Base-by-base conservation (phyloP, 2,888 invertebrate species). In the Acleris holmiana region DNA sequence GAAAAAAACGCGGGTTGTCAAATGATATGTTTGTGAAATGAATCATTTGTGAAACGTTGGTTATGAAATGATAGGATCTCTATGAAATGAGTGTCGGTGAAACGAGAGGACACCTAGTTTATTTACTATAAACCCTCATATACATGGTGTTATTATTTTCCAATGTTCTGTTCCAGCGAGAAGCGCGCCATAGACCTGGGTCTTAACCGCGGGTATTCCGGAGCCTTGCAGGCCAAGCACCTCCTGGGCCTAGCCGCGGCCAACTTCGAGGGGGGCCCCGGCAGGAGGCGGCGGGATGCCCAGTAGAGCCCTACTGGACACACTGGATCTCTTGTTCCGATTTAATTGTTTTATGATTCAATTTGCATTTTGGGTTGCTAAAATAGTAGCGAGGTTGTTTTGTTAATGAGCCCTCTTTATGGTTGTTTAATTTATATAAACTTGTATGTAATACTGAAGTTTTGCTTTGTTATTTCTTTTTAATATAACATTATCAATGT, bases 131-230 rank as follows among this genome's bases (percentile, higher is more conserved):
- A 35, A 13, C 48, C 29, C 8, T 29, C 8, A 29, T 3, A 25
- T 6, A 51, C 35, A 44, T 18, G 13, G 19, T 40, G 10, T 21
- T 5, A 15, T 40, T 15, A 21, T 4, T 13, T 1, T 13, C 35
- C 35, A 13, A 13, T 35, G 3, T 3, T 13, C 29, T 4, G 68
- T 89, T 89, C 5, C 93, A 97, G 97, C 84, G 94, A 95, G 71
- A 98, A 98, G 87, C 95, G 98, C 21, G 97, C 97, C 41, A 93
- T 98, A 69, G 98, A 98, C 82, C 93, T 98, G 73, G 98, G 98
- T 1, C 93, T 98, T 64, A 96, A 95, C 76, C 96, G 98, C 57
- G 98, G 98, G 23, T 97, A 96, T 89, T 97, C 97, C 49, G 98
- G 98, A 0, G 96, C 97, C 29, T 96, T 97, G 76, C 97, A 97